Evolutionary conservation across 2,113 vertebrate species (phyloP).

Genomic region (Alosa alosa): DNA sequence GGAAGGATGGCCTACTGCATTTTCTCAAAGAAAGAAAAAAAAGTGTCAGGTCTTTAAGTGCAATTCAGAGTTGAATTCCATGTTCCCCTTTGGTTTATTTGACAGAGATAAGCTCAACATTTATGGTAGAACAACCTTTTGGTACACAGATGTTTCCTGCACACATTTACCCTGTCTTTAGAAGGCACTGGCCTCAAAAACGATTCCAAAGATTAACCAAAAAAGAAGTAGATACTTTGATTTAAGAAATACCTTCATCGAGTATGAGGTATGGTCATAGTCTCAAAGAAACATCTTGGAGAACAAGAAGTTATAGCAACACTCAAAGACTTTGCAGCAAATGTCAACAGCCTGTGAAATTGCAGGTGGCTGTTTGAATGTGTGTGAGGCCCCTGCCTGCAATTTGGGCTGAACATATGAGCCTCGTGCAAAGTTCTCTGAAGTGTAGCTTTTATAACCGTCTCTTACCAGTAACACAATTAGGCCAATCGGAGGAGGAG

Average conservation of each 20-base stretch:
- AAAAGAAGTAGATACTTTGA: not conserved
- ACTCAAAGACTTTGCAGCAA: not conserved
- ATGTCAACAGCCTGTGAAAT: not conserved
- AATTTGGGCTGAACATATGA: conserved; percentile 1
- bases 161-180: not conserved
- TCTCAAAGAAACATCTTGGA: not conserved
- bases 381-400: not conserved
- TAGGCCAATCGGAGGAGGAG: conserved; percentile 34
- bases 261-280: not conserved
- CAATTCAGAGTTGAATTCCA: not conserved
- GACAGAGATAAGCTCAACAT: not conserved
- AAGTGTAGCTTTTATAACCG: conserved; percentile 28
- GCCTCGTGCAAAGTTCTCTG: not conserved
- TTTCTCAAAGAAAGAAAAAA: not conserved
- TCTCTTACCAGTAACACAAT: conserved; percentile 36
- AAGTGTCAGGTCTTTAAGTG: not conserved
- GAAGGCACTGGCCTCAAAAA: not conserved
- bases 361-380: not conserved
- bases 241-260: not conserved
- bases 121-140: not conserved
- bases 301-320: not conserved
- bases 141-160: not conserved
- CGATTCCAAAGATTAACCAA: not conserved
- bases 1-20: not conserved
- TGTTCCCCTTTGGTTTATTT: not conserved